Base-by-base conservation (phyloP, 1,140 invertebrate species). In the Heliconius congener region DNA sequence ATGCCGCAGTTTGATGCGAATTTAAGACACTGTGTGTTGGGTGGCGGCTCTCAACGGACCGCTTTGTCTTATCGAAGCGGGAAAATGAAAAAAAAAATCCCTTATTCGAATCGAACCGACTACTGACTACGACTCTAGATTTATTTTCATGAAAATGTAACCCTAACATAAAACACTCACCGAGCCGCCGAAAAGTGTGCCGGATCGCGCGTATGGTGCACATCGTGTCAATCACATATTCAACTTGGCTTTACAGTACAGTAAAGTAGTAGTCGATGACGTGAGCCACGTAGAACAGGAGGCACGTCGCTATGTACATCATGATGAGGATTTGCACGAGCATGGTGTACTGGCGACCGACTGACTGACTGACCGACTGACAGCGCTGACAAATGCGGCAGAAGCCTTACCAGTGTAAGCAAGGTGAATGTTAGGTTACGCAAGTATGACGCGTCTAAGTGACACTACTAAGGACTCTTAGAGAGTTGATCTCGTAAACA, bases 251-350 rank as follows among this genome's bases (percentile, higher is more conserved):
- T 79, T 77, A 91, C 79, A 91, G 75, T 23, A 86, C 87, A 1
- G 90, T 89, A 72, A 93, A 85, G 80, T 94, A 94, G 82, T 93
- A 95, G 82, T 95, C 94, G 66, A 95, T 94, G 70, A 95, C 88
- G 30, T 92, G 90, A 13, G 93, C 93, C 34, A 94, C 91, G 79
- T 95, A 95, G 82, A 95, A 93, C 37, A 95, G 77, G 37, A 95
- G 85, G 83, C 93, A 95, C 18, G 93, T 93, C 66, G 88, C 91
- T 57, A 94, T 93, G 86, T 95, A 95, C 88, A 94, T 93, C 87
- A 95, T 93, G 73, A 95, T 93, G 1, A 95, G 87, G 27, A 95
- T 94, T 78, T 95, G 94, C 39, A 95, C 91, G 83, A 95, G 86
- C 94, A 95, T 95, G 88, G 82, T 91, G 85, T 27, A 79, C 50